Conservation (phyloP, 2,888 invertebrate genomes). For the Luperina testacea region DNA sequence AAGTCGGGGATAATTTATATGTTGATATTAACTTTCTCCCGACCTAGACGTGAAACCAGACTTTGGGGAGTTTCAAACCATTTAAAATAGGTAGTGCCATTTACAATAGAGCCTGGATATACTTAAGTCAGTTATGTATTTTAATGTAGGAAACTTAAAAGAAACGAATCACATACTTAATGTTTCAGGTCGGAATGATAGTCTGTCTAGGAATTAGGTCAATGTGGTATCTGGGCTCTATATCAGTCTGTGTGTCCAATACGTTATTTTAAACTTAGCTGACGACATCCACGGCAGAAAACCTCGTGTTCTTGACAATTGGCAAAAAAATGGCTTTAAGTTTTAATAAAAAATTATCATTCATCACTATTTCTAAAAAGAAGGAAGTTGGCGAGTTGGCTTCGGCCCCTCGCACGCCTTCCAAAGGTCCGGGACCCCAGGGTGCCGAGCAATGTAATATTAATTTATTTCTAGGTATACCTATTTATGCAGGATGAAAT, state of each 20-base stretch:
- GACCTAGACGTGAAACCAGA: not conserved
- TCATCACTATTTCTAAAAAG: not conserved
- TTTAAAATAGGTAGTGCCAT: not conserved
- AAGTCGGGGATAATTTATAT: no score
- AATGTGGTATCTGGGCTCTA: slow-evolving; percentile 41
- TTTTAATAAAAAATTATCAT: not conserved
- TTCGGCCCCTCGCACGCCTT: not conserved
- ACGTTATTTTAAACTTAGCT: slow-evolving; percentile 20
- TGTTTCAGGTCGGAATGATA: slow-evolving; percentile 30
- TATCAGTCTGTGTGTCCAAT: slow-evolving; percentile 39
- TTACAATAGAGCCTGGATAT: not conserved
- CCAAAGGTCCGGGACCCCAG: not conserved
- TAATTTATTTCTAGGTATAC: not conserved
- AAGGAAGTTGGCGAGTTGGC: not conserved
- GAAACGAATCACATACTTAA: slow-evolving; percentile 22
- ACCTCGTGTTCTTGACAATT: slow-evolving; percentile 3
- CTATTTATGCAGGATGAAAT: not conserved
- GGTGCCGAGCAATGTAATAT: not conserved
- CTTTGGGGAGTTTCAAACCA: not conserved
- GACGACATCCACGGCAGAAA: not conserved
- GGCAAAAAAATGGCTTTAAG: not conserved
- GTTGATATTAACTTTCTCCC: not conserved
- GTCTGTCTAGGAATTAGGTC: slow-evolving; percentile 47
- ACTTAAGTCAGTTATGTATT: not conserved
- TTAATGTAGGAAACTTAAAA: not conserved